Evolutionary conservation across 2,113 vertebrate genomes (phyloP), one percentile per base, ranked within the genome.

Genomic region (Myxocyprinus asiaticus): DNA sequence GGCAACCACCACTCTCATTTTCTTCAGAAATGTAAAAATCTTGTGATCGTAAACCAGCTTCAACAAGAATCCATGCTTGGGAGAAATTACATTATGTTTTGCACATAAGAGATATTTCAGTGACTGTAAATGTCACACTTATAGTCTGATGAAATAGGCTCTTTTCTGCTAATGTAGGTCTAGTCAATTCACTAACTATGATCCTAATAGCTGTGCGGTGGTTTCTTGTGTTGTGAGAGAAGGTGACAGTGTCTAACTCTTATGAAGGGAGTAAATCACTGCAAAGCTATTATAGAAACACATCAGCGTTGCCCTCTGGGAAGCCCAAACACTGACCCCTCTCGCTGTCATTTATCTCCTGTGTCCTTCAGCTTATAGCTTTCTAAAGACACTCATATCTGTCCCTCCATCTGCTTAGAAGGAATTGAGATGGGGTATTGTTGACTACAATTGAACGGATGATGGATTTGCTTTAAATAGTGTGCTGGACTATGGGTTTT

Each of bases 251-350:
- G 12, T 12, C 17, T 63, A 15, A 33, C 58, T 61, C 44, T 63
- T 63, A 63, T 74, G 72, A 48, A 50, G 33, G 45, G 17, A 74
- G 58, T 63, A 74, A 74, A 74, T 74, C 72, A 74, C 72, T 12
- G 17, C 44, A n/a, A 74, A 51, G 47, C 58, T 44, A 50, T 74
- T 63, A 74, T 11, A 42, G 72, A 7, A 22, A 22, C 7, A 12
- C 10, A 3, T n/a, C 11, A 5, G 17, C 45, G 33, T 44, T 22
- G 11, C 17, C 72, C 58, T 51, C 4, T 33, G 58, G 59, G 59
- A 74, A 15, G 44, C 45, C 11, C 33, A 11, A 17, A 3, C 11
- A 42, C 63, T 63, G 72, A 33, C 22, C 22, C 58, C 5, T 48
- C 45, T 22, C 7, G 33, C 58, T 17, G 0, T 74, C 58, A 74